Conservation (phyloP, 2,113 vertebrate species). For the Pelusios castaneus region DNA sequence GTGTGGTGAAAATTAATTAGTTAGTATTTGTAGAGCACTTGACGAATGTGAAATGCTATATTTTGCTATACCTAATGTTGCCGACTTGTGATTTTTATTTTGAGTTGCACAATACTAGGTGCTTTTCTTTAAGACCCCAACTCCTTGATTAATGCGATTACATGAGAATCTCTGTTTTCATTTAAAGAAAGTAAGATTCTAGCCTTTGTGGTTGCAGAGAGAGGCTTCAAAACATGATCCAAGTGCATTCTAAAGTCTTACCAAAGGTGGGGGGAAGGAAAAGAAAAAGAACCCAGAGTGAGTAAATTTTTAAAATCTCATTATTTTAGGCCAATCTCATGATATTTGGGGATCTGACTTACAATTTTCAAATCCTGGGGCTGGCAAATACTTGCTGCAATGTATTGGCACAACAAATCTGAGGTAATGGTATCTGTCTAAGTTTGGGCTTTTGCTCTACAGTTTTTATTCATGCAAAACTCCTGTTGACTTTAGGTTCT, state of each 20-base stretch:
- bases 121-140: background rate
- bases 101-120: background rate
- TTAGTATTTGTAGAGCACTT: background rate
- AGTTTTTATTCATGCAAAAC: background rate
- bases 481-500: background rate
- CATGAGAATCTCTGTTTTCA: background rate
- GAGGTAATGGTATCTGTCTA: background rate
- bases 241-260: background rate
- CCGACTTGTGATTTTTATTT: background rate
- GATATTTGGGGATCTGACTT: background rate
- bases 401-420: background rate
- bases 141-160: background rate
- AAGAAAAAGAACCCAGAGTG: background rate
- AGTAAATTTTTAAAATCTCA: background rate
- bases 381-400: background rate
- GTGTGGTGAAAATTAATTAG: background rate
- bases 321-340: background rate
- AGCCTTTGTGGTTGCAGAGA: background rate
- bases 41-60: background rate
- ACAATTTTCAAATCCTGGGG: background rate
- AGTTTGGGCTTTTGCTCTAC: background rate
- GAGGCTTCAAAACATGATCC: background rate
- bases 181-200: background rate
- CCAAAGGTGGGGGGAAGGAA: background rate
- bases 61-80: background rate